These are phyloP conservation scores for Steinernema feltiae DNA, from an alignment of 1,140 invertebrate species.

Conservation along the genomic window DNA sequence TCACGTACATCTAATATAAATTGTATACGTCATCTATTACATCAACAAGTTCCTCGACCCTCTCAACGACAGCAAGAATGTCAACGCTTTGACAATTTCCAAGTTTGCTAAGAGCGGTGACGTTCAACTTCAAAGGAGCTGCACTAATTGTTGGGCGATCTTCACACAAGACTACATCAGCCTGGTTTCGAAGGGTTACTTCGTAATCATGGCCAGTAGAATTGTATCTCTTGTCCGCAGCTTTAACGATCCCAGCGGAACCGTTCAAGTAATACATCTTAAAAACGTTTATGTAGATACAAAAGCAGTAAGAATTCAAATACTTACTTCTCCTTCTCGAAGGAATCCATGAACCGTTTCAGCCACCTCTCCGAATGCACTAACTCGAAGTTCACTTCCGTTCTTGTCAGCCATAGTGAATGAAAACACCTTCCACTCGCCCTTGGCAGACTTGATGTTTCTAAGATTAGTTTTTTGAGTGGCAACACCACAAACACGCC, in stretches of 20 bases:
- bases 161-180: conserved; percentile 63
- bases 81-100: conserved; percentile 62
- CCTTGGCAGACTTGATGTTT: conserved; percentile 81
- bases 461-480: conserved; percentile 74
- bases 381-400: conserved; percentile 81
- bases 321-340: conserved; percentile 66
- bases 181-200: conserved; percentile 78
- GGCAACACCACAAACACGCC: conserved; percentile 78
- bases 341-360: conserved; percentile 85
- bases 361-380: conserved; percentile 80
- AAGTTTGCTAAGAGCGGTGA: conserved; percentile 33
- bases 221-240: conserved; percentile 82
- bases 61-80: conserved; percentile 81
- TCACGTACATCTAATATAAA: not conserved
- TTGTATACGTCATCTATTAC: conserved; percentile 61
- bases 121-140: conserved; percentile 35
- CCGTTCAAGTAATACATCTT: conserved; percentile 80
- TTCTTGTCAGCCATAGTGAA: conserved; percentile 85
- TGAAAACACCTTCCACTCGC: conserved; percentile 86
- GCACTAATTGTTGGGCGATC: conserved; percentile 26
- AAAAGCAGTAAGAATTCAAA: conserved; percentile 30
- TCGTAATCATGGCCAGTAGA: conserved; percentile 88
- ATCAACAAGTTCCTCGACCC: conserved; percentile 67
- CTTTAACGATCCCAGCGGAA: conserved; percentile 66
- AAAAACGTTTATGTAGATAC: conserved; percentile 52